phyloP scores from a whole-genome alignment of 2,113 vertebrate species.

The Phocoena sinus region DNA sequence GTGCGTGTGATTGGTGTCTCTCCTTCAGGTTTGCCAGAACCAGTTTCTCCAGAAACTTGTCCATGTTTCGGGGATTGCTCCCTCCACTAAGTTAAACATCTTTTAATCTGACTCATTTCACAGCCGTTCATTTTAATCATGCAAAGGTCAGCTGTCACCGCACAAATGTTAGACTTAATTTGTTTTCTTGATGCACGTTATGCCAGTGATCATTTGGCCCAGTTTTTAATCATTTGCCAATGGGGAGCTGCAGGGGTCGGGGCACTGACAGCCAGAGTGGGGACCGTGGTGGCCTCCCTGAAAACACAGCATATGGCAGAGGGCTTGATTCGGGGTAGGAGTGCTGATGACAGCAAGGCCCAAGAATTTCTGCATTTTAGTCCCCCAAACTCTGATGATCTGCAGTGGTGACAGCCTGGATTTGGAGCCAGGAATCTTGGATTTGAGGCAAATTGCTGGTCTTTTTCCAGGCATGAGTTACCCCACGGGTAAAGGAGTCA shows the following conservation, averaged over 20 bases:
- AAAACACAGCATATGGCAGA: rapidly evolving
- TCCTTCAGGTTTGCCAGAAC: not conserved
- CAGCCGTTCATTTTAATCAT: slow-evolving; percentile 48
- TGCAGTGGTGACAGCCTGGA: rapidly evolving
- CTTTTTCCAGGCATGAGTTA: rapidly evolving
- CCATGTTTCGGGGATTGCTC: not conserved
- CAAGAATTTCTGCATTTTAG: not conserved
- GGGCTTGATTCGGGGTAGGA: not conserved
- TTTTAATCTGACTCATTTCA: not conserved
- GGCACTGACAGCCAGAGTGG: not conserved
- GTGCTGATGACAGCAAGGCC: rapidly evolving
- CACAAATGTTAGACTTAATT: slow-evolving; percentile 63
- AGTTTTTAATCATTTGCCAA: not conserved
- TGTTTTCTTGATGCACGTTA: slow-evolving; percentile 44
- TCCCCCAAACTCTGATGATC: not conserved
- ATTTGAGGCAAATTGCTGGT: not conserved
- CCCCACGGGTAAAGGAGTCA: rapidly evolving
- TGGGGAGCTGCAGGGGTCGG: not conserved
- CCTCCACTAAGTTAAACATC: not conserved
- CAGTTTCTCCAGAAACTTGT: not conserved
- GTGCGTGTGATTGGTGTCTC: not conserved
- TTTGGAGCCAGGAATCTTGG: not conserved
- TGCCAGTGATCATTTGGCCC: not conserved
- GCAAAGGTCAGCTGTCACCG: slow-evolving; percentile 66
- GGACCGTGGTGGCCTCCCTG: rapidly evolving